Conservation (phyloP, 2,113 vertebrate genomes). For the Hippocampus mohnikei region DNA sequence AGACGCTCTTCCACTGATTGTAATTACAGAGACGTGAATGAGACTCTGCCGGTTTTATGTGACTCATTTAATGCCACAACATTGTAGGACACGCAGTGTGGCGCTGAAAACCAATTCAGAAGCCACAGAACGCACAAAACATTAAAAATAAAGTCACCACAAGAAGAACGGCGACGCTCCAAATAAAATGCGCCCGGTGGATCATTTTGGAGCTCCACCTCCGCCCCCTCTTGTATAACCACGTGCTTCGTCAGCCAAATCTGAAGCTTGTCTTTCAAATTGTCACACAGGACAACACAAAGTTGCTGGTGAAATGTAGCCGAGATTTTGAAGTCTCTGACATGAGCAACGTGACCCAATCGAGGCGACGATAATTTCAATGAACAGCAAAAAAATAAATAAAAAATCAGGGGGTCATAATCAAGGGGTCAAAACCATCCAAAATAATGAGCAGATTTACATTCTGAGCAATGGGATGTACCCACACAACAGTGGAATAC, state of each 20-base stretch:
- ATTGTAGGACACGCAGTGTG: conserved; percentile 20
- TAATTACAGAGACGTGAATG: conserved; percentile 65
- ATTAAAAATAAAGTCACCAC: conserved; percentile 13
- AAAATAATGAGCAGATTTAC: conserved; percentile 11
- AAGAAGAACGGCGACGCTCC: conserved; percentile 5
- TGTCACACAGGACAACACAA: conserved; percentile 6
- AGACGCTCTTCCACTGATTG: conserved; percentile 58
- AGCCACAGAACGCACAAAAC: not conserved
- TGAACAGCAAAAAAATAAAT: conserved; percentile 3
- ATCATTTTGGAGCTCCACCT: conserved; percentile 16
- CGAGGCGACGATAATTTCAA: conserved; percentile 9
- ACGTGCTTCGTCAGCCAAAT: conserved; percentile 19
- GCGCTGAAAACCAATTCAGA: conserved; percentile 22
- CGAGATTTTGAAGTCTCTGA: conserved; percentile 5
- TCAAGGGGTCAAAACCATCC: conserved; percentile 12
- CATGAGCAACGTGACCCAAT: conserved; percentile 21
- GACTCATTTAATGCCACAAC: conserved; percentile 43
- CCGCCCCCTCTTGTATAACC: not conserved
- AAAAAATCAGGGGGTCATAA: not conserved
- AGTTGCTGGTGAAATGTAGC: conserved; percentile 11
- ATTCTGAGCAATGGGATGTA: conserved; percentile 26
- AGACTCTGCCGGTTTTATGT: conserved; percentile 41
- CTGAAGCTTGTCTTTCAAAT: conserved; percentile 35
- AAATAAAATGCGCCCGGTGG: conserved; percentile 26
- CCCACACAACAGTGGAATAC: conserved; percentile 29